Base-by-base conservation (phyloP, 2,113 vertebrate genomes). In the Myocastor coypus region DNA sequence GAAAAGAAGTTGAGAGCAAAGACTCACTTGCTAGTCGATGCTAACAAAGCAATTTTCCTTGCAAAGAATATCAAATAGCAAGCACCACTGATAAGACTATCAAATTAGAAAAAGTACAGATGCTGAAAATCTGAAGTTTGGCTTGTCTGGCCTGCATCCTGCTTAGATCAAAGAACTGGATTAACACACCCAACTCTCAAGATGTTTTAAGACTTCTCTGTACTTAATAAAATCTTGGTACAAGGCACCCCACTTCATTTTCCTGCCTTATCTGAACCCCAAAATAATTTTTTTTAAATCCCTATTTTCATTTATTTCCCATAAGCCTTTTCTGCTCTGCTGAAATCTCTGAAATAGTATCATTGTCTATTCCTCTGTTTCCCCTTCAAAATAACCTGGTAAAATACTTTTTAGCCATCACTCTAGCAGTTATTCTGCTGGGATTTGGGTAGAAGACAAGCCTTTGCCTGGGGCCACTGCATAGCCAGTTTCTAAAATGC, bases 401-500 rank as follows among this genome's bases (percentile, higher is more conserved):
- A 57, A 89, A 91, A 64, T 24, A 40, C 42, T 20, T 84, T 69
- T 42, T 8, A 78, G 80, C 0, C 5, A 89, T 87, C 80, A 89
- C 9, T 13, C 50, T 26, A 17, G 30, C 59, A 92, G 46, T 68
- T 77, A 71, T 77, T 85, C 61, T 52, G 57, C 63, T 66, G 22
- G 16, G 28, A 88, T 46, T 30, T 55, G 63, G 42, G 30, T 24
- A 85, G 52, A 82, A 89, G 68, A 86, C 73, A 92, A 92, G 88
- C 82, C 83, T 97, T 83, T 73, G 88, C 94, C 94, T 87, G 75
- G 80, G 83, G 87, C 75, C 89, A 92, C 19, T 64, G 24, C 59
- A 55, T 6, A 24, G 73, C 81, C 80, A 37, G 50, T 66, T 93
- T 96, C 92, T 96, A 68, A 96, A 96, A 94, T n/a, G 83, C 93